Evolutionary conservation across 2,888 invertebrate species (phyloP), one percentile per base, ranked within the genome.

Genomic region (Caenorhabditis sp.): DNA sequence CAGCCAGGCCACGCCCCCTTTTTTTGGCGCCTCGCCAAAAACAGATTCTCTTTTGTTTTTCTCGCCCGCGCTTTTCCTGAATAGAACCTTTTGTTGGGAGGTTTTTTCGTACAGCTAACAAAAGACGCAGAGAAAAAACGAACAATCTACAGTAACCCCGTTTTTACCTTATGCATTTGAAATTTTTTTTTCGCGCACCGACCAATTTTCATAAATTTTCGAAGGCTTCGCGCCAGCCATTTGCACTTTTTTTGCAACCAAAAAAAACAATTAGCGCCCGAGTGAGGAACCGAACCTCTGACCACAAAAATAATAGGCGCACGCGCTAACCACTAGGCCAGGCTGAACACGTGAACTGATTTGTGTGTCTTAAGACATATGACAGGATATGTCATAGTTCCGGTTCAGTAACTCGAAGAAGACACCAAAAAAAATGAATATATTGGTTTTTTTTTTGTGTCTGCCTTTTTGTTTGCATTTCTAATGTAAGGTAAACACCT

Each of bases 401-500:
- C 17, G 14, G 17, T 43, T 43, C 17, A 17, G 3, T 43, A 12
- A 43, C 17, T 43, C 43, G 14, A 17, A 10, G 14, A 43, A 14
- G 43, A 17, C 5, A 17, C 5, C 12, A 43, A 5, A 5, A 43
- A 43, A 43, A 51, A n/a, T 51, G 21, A 19, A 51, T 51, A 50
- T 50, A 51, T 23, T 51, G 21, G 51, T 51, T 51, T 19, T 51
- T 51, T 51, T 23, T 51, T 19, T 23, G 51, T 51, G 21, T 51
- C 21, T 19, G 8, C 21, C 51, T 23, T 21, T 51, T n/a, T 43
- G 43, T 43, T 43, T 43, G 43, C 43, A 43, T 43, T 43, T 43
- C 43, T 43, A 43, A 43, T 43, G 43, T 43, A 43, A 43, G 43
- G 43, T 43, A 43, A 43, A 43, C 43, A 43, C 43, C 43, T 43